Percentiles rank a stretch among this genome's conserved stretches.
Conservation (phyloP, 1,140 invertebrate species). For the Aphaenogaster rudis region DNA sequence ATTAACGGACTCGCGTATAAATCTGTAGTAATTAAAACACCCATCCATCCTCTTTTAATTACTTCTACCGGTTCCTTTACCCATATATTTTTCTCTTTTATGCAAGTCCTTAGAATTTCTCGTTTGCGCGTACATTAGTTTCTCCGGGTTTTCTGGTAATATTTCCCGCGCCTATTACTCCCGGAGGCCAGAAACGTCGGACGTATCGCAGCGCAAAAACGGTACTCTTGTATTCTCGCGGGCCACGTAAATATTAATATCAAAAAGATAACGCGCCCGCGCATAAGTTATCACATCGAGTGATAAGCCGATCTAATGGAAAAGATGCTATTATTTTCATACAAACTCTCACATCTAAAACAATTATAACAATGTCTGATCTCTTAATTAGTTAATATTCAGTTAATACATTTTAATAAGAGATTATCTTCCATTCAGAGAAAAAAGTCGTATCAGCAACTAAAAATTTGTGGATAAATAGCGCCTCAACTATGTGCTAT, state of each 20-base stretch:
- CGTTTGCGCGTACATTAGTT: slow-evolving; percentile 17
- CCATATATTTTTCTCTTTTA: background rate
- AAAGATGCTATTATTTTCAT: background rate
- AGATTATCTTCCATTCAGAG: background rate
- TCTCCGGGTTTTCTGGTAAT: slow-evolving; percentile 15
- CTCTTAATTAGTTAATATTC: slow-evolving; percentile 1
- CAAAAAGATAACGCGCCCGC: slow-evolving; percentile 49
- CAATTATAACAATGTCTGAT: background rate
- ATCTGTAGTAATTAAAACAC: slow-evolving; percentile 5
- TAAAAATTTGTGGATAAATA: too few relatives aligned
- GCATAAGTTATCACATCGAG: slow-evolving; percentile 48
- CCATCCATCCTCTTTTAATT: background rate
- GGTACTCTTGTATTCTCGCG: slow-evolving; percentile 68
- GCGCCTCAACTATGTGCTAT: too few relatives aligned
- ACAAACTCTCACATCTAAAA: background rate
- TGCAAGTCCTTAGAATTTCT: slow-evolving; percentile 16
- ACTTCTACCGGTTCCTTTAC: background rate
- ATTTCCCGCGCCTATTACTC: slow-evolving; percentile 63
- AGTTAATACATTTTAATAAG: background rate
- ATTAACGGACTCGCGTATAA: background rate
- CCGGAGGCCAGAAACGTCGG: slow-evolving; percentile 14
- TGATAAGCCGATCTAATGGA: slow-evolving; percentile 39
- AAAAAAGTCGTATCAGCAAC: too few relatives aligned
- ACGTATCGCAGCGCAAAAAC: slow-evolving; percentile 55
- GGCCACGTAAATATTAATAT: slow-evolving; percentile 74